These are phyloP conservation scores for Ichneumoninae sp. DNA, from an alignment of 2,888 invertebrate species.

Conservation along the genomic window DNA sequence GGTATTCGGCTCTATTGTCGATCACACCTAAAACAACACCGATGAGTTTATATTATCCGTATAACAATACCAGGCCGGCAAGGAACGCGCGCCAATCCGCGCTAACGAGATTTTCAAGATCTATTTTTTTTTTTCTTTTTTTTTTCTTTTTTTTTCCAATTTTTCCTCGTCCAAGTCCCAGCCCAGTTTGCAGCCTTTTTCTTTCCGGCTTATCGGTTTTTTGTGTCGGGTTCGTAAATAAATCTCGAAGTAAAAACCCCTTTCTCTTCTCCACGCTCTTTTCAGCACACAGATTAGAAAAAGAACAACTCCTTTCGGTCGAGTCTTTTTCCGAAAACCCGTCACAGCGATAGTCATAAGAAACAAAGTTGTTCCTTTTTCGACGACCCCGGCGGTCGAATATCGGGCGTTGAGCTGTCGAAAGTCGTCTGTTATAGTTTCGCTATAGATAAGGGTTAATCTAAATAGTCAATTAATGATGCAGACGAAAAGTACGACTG, in stretches of 20 bases:
- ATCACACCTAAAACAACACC: neutral
- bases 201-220: conserved; percentile 2
- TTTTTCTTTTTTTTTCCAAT: neutral
- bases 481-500: neutral
- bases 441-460: neutral
- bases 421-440: neutral
- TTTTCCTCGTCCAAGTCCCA: neutral
- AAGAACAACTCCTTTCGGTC: too few relatives aligned
- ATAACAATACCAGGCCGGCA: neutral
- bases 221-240: neutral
- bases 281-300: too few relatives aligned
- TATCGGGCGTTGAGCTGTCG: neutral
- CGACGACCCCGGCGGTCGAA: too few relatives aligned
- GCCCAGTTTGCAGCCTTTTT: neutral
- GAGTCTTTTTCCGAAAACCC: too few relatives aligned
- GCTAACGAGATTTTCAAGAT: conserved; percentile 57
- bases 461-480: neutral
- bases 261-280: neutral
- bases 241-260: neutral
- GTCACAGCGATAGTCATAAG: too few relatives aligned
- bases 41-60: conserved; percentile 18
- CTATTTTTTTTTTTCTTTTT: neutral
- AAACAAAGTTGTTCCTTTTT: too few relatives aligned
- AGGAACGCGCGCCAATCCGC: conserved; percentile 34
- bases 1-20: neutral